Percentiles rank a stretch among this genome's conserved stretches.
phyloP scores from a whole-genome alignment of 2,888 invertebrate genomes.

The Pyrrhia umbra region DNA sequence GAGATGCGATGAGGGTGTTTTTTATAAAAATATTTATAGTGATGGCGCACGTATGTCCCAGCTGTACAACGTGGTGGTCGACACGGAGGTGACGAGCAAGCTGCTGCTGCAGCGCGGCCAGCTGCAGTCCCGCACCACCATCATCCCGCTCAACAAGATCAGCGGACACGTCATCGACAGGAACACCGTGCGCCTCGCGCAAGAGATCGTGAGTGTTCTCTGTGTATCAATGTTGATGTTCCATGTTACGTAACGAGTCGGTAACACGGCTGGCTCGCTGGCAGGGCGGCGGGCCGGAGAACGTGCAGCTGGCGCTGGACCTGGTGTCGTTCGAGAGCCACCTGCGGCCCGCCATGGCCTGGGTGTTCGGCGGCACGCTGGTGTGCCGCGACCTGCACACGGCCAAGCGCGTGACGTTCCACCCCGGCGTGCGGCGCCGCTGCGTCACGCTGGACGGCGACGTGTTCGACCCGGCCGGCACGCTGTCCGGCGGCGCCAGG shows the following conservation, averaged over 20 bases:
- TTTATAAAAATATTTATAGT: no score
- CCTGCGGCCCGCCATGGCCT: slow-evolving; percentile 94
- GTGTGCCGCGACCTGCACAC: slow-evolving; percentile 95
- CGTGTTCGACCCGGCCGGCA: slow-evolving; percentile 97
- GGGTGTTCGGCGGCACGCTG: slow-evolving; percentile 96
- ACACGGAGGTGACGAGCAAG: slow-evolving; percentile 96
- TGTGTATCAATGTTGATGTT: no score
- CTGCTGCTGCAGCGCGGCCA: slow-evolving; percentile 95
- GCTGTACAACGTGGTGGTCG: slow-evolving; percentile 97
- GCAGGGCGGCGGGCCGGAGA: slow-evolving; percentile 92
- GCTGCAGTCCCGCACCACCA: slow-evolving; percentile 94
- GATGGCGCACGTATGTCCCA: slow-evolving; percentile 71
- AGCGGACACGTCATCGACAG: slow-evolving; percentile 91
- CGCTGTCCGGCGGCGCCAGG: slow-evolving; percentile 96
- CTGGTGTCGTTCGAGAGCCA: slow-evolving; percentile 93
- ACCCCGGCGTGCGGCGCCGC: slow-evolving; percentile 91
- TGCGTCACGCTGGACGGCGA: slow-evolving; percentile 98
- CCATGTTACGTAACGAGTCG: no score
- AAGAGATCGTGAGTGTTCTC: slow-evolving; percentile 90
- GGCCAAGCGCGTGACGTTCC: slow-evolving; percentile 95
- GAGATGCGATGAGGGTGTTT: no score
- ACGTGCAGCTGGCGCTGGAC: slow-evolving; percentile 95
- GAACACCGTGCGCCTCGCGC: slow-evolving; percentile 91
- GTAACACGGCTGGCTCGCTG: no score
- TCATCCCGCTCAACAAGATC: slow-evolving; percentile 98